Percentiles rank a stretch among this genome's conserved stretches.
phyloP scores from a whole-genome alignment of 2,888 invertebrate species.

The Himalopsyche kuldschensis region DNA sequence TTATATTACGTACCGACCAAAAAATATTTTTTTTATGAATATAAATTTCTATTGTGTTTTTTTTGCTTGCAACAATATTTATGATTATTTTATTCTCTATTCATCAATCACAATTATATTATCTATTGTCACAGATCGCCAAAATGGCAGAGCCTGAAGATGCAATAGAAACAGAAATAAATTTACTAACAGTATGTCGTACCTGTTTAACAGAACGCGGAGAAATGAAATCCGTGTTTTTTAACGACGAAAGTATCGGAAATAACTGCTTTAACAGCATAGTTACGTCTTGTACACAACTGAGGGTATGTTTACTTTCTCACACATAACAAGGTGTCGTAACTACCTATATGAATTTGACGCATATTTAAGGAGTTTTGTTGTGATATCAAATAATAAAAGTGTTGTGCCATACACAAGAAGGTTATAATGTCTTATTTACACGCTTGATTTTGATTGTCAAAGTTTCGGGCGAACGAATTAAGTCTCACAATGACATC shows the following conservation, averaged over 20 bases:
- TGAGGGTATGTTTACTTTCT: constrained; percentile 18
- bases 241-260: constrained; percentile 42
- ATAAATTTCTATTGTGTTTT: not conserved
- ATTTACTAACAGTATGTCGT: constrained; percentile 19
- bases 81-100: not conserved
- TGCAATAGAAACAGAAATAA: constrained; percentile 1
- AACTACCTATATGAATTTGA: not conserved
- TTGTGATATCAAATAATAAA: not conserved
- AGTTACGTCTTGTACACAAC: constrained; percentile 27
- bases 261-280: constrained; percentile 9
- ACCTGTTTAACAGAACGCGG: constrained; percentile 10
- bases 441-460: not conserved
- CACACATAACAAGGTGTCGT: not conserved
- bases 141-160: not conserved
- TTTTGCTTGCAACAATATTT: not conserved
- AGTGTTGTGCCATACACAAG: not conserved
- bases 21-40: no score
- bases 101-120: not conserved
- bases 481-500: not conserved
- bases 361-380: not conserved
- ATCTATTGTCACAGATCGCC: not conserved
- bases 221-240: constrained; percentile 48
- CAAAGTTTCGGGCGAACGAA: not conserved
- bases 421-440: not conserved
- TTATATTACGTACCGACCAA: no score